Base-by-base conservation (phyloP, 1,140 invertebrate species). In the Eriocheir sinensis region DNA sequence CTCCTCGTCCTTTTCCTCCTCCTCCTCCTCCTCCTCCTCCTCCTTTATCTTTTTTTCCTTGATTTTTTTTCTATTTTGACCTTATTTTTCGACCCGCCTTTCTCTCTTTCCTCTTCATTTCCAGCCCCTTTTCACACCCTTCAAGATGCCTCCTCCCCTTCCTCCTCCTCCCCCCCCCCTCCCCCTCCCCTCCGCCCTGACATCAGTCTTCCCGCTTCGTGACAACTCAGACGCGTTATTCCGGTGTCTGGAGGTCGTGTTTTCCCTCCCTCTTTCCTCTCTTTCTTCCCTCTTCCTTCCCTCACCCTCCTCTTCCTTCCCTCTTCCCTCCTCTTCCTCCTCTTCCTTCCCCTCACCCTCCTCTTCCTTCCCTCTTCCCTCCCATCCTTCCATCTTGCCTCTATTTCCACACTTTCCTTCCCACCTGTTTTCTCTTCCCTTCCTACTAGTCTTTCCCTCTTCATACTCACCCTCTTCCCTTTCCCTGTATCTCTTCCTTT, bases 61-160 rank as follows among this genome's bases (percentile, higher is more conserved):
- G 12, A 17, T 38, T 86, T n/a, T 86, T 9, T 9, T n/a, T n/a
- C n/a, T 72, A 72, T 72, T 72, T 72, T n/a, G 60, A 21, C n/a
- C 21, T 72, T 72, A 72, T n/a, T 72, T 72, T 72, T 72, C 60
- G 60, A n/a, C 1, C n/a, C 48, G 48, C 48, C 12, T 53, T 53
- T 21, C 60, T 21, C 60, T 72, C 60, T 72, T 72, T 72, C 60
- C 60, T 72, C 8, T 27, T n/a, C 60, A 72, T 72, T 72, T 72
- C 60, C 12, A n/a, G 60, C 60, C 60, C 60, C 60, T 72, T 72
- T 72, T 86, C 85, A 40, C 85, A 44, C 41, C 30, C 83, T 86
- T n/a, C 85, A 34, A n/a, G n/a, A n/a, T n/a, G n/a, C 85, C 85
- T 44, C 85, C 60, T 72, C 60, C 60, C n/a, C 60, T n/a, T 72